Base-by-base conservation (phyloP, 2,888 invertebrate genomes). In the Acronicta leporina region DNA sequence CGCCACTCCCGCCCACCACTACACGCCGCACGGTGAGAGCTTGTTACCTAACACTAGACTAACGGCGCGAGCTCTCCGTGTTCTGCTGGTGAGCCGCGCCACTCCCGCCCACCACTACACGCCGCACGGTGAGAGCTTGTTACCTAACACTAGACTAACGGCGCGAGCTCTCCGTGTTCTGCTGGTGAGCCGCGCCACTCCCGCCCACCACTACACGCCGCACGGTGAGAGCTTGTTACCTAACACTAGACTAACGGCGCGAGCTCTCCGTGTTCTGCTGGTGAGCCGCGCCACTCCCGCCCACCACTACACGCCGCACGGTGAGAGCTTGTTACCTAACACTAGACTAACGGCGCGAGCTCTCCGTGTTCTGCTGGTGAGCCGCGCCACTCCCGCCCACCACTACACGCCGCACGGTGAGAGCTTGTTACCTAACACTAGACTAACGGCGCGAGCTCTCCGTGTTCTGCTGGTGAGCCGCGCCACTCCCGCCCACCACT, bases 311-410 rank as follows among this genome's bases (percentile, higher is more conserved):
- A 14, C 41, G 15, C 41, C 27, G 27, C 27, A 27, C 9, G 30
- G 30, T 30, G 30, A 30, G 30, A 30, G 30, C 30, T 30, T 30
- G 30, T 30, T 30, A 30, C 30, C 30, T 30, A 9, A 9, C 30
- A 30, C 30, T 9, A 9, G 7, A 8, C 30, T 27, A 6, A 15
- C 15, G 41, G 41, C 41, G 41, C 8, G 11, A 43, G 30, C 53
- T 53, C 14, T 44, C 52, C 44, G 52, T 52, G 52, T 51, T 51
- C 51, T 51, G 51, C 8, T 13, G 25, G 41, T 41, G 49, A 44
- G 25, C 4, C 45, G n/a, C 54, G 20, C 20, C 20, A 20, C 7
- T 13, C 14, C 40, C 30, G 41, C 14, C 6, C 6, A 15, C 41
- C 9, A 41, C 15, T 15, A 41, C 41, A 14, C 41, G 15, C 41